phyloP scores from a whole-genome alignment of 2,113 vertebrate genomes.

The Balaenoptera acutorostrata region DNA sequence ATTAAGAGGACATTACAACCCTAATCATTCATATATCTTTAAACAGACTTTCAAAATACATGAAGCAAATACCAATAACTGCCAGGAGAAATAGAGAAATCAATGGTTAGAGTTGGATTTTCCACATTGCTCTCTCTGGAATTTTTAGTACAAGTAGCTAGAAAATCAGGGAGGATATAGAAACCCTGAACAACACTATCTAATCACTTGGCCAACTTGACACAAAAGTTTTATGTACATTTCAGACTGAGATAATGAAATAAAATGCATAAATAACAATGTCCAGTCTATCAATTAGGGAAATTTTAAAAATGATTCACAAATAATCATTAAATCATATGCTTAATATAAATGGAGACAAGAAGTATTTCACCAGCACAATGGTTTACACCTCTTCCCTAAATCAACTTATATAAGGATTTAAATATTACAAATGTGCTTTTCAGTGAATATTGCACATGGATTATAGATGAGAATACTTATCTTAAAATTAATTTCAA shows the following conservation, averaged over 20 bases:
- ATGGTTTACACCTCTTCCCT: not conserved
- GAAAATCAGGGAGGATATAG: not conserved
- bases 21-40: not conserved
- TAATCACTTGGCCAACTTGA: not conserved
- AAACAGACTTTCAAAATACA: not conserved
- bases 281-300: not conserved
- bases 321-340: not conserved
- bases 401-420: not conserved
- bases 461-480: not conserved
- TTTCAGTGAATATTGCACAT: not conserved
- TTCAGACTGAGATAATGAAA: not conserved
- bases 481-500: constrained; percentile 36
- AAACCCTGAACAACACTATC: not conserved
- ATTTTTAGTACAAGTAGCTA: not conserved
- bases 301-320: not conserved
- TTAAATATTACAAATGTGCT: not conserved
- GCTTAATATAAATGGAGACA: not conserved
- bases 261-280: not conserved
- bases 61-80: not conserved
- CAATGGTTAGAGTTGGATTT: not conserved
- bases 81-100: not conserved
- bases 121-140: not conserved
- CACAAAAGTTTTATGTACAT: not conserved
- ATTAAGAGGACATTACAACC: not conserved
- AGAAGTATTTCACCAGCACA: not conserved